Conservation (phyloP, 2,113 vertebrate genomes). For the Struthio camelus region DNA sequence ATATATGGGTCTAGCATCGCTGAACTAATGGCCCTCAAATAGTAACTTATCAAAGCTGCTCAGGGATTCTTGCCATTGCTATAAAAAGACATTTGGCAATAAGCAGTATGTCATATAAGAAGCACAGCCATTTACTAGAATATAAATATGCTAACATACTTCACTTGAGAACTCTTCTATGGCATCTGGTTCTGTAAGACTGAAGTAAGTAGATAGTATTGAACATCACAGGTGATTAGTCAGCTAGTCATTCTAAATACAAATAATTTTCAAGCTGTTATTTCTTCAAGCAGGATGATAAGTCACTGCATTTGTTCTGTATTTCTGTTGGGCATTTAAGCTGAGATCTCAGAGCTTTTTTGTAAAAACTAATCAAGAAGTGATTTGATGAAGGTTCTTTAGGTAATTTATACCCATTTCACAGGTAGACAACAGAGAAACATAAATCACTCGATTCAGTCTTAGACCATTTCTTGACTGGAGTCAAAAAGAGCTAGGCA, state of each 20-base stretch:
- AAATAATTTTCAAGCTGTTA: background rate
- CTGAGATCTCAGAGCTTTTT: background rate
- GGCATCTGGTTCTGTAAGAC: background rate
- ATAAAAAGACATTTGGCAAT: conserved; percentile 57
- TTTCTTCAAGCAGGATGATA: background rate
- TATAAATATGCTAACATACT: background rate
- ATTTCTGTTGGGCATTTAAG: background rate
- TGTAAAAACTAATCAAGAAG: background rate
- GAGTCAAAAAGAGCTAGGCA: background rate
- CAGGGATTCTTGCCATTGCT: conserved; percentile 31
- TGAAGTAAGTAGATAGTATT: background rate
- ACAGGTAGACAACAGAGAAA: background rate
- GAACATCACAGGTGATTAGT: background rate
- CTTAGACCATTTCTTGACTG: background rate
- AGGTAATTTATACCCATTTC: background rate
- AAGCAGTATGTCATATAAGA: conserved; percentile 21
- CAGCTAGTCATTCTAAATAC: background rate
- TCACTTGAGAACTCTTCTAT: background rate
- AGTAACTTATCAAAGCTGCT: conserved; percentile 40
- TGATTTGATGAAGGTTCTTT: background rate
- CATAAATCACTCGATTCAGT: background rate
- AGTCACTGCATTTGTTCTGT: background rate
- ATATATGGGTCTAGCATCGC: background rate
- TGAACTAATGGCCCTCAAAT: conserved; percentile 54
- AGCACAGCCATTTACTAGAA: conserved; percentile 3